phyloP scores from a whole-genome alignment of 1,140 invertebrate species.

The Calosoma granatense region DNA sequence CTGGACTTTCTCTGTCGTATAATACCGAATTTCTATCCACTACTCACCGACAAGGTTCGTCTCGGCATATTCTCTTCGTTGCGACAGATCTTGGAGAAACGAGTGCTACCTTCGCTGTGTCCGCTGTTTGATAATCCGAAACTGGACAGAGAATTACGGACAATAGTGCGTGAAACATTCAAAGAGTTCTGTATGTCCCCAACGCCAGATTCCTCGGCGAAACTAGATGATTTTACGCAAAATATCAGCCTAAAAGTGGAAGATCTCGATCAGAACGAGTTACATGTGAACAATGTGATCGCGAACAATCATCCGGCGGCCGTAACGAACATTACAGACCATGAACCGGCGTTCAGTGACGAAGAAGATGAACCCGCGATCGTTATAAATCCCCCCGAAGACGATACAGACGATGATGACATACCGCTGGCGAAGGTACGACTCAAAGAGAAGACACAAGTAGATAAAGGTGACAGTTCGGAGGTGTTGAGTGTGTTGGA shows the following conservation, averaged over 20 bases:
- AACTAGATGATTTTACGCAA: slow-evolving; percentile 38
- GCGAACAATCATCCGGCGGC: slow-evolving; percentile 27
- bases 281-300: slow-evolving; percentile 15
- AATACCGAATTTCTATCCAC: slow-evolving; percentile 86
- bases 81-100: slow-evolving; percentile 86
- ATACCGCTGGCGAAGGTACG: slow-evolving; percentile 61
- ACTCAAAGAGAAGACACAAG: slow-evolving; percentile 17
- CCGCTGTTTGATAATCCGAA: slow-evolving; percentile 90
- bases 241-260: slow-evolving; percentile 44
- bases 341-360: slow-evolving; percentile 69
- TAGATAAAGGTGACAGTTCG: slow-evolving; percentile 5
- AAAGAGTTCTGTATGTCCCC: slow-evolving; percentile 74
- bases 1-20: slow-evolving; percentile 95
- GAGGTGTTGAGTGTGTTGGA: slow-evolving; percentile 27
- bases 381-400: slow-evolving; percentile 43
- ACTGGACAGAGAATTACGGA: slow-evolving; percentile 77
- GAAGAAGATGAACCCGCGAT: slow-evolving; percentile 58
- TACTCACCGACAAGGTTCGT: slow-evolving; percentile 71
- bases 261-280: slow-evolving; percentile 35
- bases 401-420: slow-evolving; percentile 82
- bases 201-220: slow-evolving; percentile 34
- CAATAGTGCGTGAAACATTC: slow-evolving; percentile 80
- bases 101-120: slow-evolving; percentile 79
- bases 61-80: slow-evolving; percentile 88
- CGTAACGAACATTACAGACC: no score